Evolutionary conservation across 2,888 invertebrate genomes (phyloP), one percentile per base, ranked within the genome.

Genomic region (Lasioglossum malachurum): DNA sequence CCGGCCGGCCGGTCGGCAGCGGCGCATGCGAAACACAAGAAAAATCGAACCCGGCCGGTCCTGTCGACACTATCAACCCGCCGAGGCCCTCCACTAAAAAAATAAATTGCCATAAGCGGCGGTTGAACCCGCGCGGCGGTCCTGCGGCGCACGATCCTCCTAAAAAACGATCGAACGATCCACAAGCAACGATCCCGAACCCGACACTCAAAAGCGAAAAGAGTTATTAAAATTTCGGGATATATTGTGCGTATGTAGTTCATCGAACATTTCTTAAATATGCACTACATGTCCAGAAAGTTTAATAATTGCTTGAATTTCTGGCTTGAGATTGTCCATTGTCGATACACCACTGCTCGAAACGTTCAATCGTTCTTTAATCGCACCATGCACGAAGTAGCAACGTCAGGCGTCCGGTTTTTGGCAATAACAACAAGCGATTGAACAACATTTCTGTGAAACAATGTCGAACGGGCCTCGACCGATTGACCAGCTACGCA

Each of bases 21-120:
- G 41, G 71, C 71, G 71, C 71, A 71, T 71, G 71, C 71, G n/a
- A 73, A 49, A 31, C 10, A 46, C 31, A 73, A 73, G 23, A 53
- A 38, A 69, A 67, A 16, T 69, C 35, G 49, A 69, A 38, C 12
- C 78, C 31, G 73, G 77, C 35, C 35, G 38, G 67, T 78, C 35
- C 57, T 14, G 14, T 3, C n/a, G 23, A 14, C 57, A 27, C 46
- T 16, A 49, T 72, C 84, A 71, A 72, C 49, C 86, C 38, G 64
- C 72, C 57, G 35, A 73, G 75, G 75, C 57, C 72, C 75, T 27
- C n/a, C 27, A 38, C 69, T 80, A 77, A 77, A 86, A 86, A 86
- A 86, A 75, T 85, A 86, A 86, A 76, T 85, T 38, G 79, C 84
- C 85, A 85, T 85, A 49, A 64, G 69, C 74, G 79, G 75, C 79